Evolutionary conservation across 2,888 invertebrate species (phyloP).

Genomic region (Leptogaster cylindrica): DNA sequence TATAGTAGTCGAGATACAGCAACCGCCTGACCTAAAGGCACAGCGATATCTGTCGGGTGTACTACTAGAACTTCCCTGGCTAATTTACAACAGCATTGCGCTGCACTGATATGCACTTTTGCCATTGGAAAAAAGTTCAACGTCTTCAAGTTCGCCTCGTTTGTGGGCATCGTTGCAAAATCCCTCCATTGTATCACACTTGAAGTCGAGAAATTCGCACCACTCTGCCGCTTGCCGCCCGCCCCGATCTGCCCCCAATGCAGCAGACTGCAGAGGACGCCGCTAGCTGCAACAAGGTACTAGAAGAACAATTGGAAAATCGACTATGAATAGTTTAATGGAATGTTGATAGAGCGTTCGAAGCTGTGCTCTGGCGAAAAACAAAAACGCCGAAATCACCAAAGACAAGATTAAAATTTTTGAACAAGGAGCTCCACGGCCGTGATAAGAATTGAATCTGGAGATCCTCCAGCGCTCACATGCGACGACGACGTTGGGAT

Average conservation of each 20-base stretch:
- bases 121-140: neutral
- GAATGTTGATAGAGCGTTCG: slow-evolving; percentile 23
- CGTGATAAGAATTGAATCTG: slow-evolving; percentile 1
- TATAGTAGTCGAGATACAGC: neutral
- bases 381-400: slow-evolving; percentile 7
- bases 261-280: neutral
- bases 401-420: slow-evolving; percentile 30
- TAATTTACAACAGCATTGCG: slow-evolving; percentile 23
- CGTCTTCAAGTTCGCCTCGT: neutral
- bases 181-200: slow-evolving; percentile 25
- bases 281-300: slow-evolving; percentile 5
- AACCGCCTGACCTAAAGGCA: slow-evolving; percentile 23
- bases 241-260: neutral
- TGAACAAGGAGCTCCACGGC: slow-evolving; percentile 19
- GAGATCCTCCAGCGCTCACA: neutral
- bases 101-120: neutral
- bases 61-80: slow-evolving; percentile 17
- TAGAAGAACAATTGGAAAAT: slow-evolving; percentile 27
- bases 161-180: slow-evolving; percentile 21
- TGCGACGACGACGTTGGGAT: too few species aligned
- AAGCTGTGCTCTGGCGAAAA: neutral
- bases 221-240: slow-evolving; percentile 9
- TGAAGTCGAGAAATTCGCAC: slow-evolving; percentile 32
- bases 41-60: neutral
- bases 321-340: slow-evolving; percentile 31